These are phyloP conservation scores for Hybognathus amarus DNA, from an alignment of 2,797 vertebrate genomes.

Conservation along the genomic window DNA sequence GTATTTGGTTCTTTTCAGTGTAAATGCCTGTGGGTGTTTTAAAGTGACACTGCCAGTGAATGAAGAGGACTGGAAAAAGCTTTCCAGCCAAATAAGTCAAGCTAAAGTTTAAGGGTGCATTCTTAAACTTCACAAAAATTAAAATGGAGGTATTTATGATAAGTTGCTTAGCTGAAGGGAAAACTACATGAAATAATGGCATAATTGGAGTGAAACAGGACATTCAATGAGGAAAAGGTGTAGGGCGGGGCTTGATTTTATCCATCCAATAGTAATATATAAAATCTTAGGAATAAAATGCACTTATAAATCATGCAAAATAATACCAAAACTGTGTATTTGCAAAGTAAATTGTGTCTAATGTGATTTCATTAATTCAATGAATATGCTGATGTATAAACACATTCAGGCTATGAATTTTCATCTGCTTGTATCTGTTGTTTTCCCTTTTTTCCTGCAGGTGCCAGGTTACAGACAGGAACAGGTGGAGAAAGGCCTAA, in stretches of 20 bases:
- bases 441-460: constrained; percentile 70
- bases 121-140: constrained; percentile 6
- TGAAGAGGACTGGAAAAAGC: not conserved
- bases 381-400: not conserved
- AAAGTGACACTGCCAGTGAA: constrained; percentile 2
- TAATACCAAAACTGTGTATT: not conserved
- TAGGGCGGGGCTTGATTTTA: not conserved
- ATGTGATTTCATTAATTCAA: not conserved
- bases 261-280: not conserved
- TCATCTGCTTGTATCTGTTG: not conserved
- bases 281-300: not conserved
- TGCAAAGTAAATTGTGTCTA: not conserved
- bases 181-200: not conserved
- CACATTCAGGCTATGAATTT: not conserved
- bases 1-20: not conserved
- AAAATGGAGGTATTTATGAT: not conserved
- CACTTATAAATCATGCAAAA: not conserved
- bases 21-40: not conserved
- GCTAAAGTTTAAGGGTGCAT: not conserved
- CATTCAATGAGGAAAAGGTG: not conserved
- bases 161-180: not conserved
- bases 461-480: constrained; percentile 97
- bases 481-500: constrained; percentile 93
- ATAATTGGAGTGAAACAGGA: not conserved
- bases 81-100: not conserved